phyloP scores from a whole-genome alignment of 2,113 vertebrate species.

The Chloroceryle aenea region DNA sequence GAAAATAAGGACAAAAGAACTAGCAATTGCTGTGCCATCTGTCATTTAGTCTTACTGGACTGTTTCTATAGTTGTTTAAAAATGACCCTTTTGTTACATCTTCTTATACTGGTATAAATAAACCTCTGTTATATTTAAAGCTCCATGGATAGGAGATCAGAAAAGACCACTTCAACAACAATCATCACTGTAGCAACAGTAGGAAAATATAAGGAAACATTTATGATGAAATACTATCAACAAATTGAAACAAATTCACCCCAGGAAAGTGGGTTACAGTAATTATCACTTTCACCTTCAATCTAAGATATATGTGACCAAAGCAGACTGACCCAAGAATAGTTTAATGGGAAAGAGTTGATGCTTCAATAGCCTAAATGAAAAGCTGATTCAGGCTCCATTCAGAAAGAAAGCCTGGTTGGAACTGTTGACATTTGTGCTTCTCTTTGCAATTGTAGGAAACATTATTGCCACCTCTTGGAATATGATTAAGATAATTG shows the following conservation, averaged over 20 bases:
- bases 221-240: not conserved
- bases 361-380: constrained; percentile 53
- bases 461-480: constrained; percentile 51
- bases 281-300: constrained; percentile 21
- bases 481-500: constrained; percentile 76
- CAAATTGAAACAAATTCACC: not conserved
- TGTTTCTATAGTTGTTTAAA: not conserved
- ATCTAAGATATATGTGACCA: not conserved
- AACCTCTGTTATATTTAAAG: not conserved
- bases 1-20: not conserved
- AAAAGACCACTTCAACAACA: not conserved
- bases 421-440: constrained; percentile 72
- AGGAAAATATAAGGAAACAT: not conserved
- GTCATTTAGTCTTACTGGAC: not conserved
- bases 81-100: not conserved
- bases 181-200: not conserved
- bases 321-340: not conserved
- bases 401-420: constrained; percentile 50
- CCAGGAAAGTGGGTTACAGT: not conserved
- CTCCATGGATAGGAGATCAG: not conserved
- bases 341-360: constrained; percentile 59
- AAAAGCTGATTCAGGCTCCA: constrained; percentile 70
- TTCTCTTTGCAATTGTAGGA: constrained; percentile 66
- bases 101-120: not conserved
- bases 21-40: not conserved